These are phyloP conservation scores for Drosophila hawaiiensis DNA, from an alignment of 2,888 invertebrate species.

Conservation along the genomic window DNA sequence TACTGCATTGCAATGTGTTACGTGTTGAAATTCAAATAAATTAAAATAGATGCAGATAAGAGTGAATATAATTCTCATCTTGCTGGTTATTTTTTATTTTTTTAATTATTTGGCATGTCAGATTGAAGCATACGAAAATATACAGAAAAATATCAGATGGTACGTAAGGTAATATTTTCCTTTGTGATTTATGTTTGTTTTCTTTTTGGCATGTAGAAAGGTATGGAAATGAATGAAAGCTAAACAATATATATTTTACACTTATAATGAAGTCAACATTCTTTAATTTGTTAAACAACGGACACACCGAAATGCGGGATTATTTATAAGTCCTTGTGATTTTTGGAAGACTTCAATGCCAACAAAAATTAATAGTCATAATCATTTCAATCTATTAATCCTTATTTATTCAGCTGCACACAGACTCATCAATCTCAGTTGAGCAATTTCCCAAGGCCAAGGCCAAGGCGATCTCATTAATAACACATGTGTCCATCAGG, in stretches of 20 bases:
- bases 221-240: neutral
- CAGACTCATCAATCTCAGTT: slow-evolving; percentile 65
- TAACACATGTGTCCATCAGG: slow-evolving; percentile 53
- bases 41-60: slow-evolving; percentile 7
- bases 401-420: slow-evolving; percentile 20
- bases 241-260: neutral
- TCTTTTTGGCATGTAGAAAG: neutral
- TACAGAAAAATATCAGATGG: neutral
- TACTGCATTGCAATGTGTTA: slow-evolving; percentile 1
- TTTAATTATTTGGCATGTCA: neutral
- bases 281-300: too few relatives aligned
- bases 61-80: slow-evolving; percentile 10
- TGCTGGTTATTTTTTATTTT: neutral
- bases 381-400: slow-evolving; percentile 35
- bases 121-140: neutral
- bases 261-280: too few relatives aligned
- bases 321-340: slow-evolving; percentile 2
- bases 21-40: slow-evolving; percentile 29
- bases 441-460: slow-evolving; percentile 46
- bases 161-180: neutral
- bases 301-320: too few relatives aligned
- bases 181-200: neutral
- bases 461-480: slow-evolving; percentile 66
- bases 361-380: slow-evolving; percentile 30
- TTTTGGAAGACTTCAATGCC: slow-evolving; percentile 3